Percentiles rank a stretch among this genome's conserved stretches.
These are phyloP conservation scores for Rotaria sp. DNA, from an alignment of 2,888 invertebrate genomes.

Conservation along the genomic window DNA sequence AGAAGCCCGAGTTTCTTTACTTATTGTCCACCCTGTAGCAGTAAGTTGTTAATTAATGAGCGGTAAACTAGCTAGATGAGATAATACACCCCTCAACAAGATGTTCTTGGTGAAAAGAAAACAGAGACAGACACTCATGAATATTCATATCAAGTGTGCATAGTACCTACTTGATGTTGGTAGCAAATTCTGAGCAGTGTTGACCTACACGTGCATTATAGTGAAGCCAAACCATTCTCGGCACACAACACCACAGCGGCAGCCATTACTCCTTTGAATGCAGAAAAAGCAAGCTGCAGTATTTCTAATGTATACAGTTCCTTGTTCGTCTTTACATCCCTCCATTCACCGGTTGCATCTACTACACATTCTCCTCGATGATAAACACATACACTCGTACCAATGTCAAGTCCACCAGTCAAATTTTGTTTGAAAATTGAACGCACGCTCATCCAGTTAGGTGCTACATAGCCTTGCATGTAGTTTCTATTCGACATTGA, in stretches of 20 bases:
- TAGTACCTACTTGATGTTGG: conserved; percentile 54
- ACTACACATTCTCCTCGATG: conserved; percentile 55
- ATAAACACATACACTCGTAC: conserved; percentile 56
- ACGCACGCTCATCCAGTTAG: not conserved
- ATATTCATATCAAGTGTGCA: not conserved
- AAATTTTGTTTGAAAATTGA: conserved; percentile 50
- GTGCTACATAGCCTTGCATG: not conserved
- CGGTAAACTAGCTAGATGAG: not conserved
- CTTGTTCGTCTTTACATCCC: conserved; percentile 47
- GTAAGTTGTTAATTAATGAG: not conserved
- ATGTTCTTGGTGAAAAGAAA: not conserved
- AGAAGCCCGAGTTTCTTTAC: no score
- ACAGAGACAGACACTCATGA: rapidly evolving
- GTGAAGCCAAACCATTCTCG: conserved; percentile 50
- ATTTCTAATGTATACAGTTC: conserved; percentile 52
- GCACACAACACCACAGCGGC: conserved; percentile 48
- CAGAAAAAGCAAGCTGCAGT: conserved; percentile 50
- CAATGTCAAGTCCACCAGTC: conserved; percentile 49
- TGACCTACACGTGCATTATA: conserved; percentile 51
- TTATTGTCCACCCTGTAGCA: no score
- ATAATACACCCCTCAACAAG: not conserved
- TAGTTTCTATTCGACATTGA: not conserved
- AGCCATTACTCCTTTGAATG: conserved; percentile 51
- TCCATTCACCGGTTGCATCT: conserved; percentile 56
- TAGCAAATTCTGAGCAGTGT: conserved; percentile 57